Evolutionary conservation across 2,113 vertebrate species (phyloP).

Genomic region (Phrynosoma blainvillii): DNA sequence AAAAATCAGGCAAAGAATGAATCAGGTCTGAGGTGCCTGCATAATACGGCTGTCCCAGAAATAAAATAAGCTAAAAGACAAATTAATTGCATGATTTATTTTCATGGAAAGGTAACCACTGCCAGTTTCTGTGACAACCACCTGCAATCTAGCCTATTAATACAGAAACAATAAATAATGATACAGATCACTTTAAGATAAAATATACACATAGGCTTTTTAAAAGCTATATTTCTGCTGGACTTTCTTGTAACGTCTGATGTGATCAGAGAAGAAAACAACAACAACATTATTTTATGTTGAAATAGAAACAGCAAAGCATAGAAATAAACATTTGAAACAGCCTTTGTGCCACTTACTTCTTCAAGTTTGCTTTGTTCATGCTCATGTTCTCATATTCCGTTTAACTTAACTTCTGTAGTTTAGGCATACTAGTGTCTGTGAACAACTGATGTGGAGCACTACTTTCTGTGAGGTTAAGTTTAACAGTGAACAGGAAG

Average conservation of each 20-base stretch:
- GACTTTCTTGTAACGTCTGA: slow-evolving; percentile 66
- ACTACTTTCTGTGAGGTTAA: not conserved
- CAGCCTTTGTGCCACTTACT: not conserved
- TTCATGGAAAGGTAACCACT: slow-evolving; percentile 64
- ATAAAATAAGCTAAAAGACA: slow-evolving; percentile 74
- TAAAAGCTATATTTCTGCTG: slow-evolving; percentile 63
- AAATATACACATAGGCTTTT: slow-evolving; percentile 67
- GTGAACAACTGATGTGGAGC: not conserved
- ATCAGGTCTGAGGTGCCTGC: slow-evolving; percentile 43
- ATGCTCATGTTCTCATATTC: not conserved
- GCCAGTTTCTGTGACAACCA: slow-evolving; percentile 75
- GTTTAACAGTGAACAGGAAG: not conserved
- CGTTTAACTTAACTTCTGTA: no score
- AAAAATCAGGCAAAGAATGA: slow-evolving; percentile 57
- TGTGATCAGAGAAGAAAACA: slow-evolving; percentile 55
- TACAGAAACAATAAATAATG: slow-evolving; percentile 72
- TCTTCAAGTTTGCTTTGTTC: not conserved
- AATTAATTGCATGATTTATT: slow-evolving; percentile 71
- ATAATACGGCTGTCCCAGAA: slow-evolving; percentile 54
- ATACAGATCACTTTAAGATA: slow-evolving; percentile 74
- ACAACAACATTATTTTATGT: slow-evolving; percentile 22
- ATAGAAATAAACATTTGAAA: slow-evolving; percentile 40
- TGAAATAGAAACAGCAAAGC: slow-evolving; percentile 31
- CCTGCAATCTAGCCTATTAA: slow-evolving; percentile 74
- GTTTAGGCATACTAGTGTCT: not conserved